A percentile compares a stretch with the other conserved stretches of the same genome.
Conservation (phyloP, 1,140 invertebrate genomes). For the Melipona quadrifasciata region DNA sequence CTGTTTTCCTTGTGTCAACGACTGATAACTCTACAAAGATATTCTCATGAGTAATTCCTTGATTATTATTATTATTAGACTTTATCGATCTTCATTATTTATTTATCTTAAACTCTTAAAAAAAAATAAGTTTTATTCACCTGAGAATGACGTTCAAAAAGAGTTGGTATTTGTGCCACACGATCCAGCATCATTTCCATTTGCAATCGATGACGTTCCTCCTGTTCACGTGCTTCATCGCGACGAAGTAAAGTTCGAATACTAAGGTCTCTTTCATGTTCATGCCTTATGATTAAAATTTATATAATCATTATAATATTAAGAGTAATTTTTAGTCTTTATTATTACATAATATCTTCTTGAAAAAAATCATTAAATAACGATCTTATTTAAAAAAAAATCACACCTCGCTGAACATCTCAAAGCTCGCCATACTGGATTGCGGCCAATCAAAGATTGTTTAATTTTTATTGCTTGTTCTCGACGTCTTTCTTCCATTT, state of each 20-base stretch:
- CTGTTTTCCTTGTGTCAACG: slow-evolving; percentile 50
- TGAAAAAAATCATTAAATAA: background rate
- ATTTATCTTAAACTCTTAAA: background rate
- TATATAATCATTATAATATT: background rate
- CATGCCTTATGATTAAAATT: slow-evolving; percentile 76
- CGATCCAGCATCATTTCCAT: slow-evolving; percentile 88
- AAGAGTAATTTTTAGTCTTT: background rate
- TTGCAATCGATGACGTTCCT: slow-evolving; percentile 85
- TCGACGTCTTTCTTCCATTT: slow-evolving; percentile 83
- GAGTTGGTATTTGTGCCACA: slow-evolving; percentile 86
- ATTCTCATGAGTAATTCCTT: background rate
- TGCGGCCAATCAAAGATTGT: slow-evolving; percentile 84
- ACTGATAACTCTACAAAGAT: slow-evolving; percentile 71
- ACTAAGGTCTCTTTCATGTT: slow-evolving; percentile 84
- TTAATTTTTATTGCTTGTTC: slow-evolving; percentile 83
- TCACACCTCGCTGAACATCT: slow-evolving; percentile 81
- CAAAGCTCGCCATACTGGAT: slow-evolving; percentile 87
- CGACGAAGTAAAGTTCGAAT: slow-evolving; percentile 85
- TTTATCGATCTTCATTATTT: background rate
- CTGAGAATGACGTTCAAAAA: slow-evolving; percentile 88
- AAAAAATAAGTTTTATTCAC: slow-evolving; percentile 69
- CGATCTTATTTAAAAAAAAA: slow-evolving; percentile 20
- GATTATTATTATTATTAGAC: background rate
- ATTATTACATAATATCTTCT: background rate
- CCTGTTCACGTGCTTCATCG: slow-evolving; percentile 85